Evolutionary conservation across 2,113 vertebrate species (phyloP).

Genomic region (Actenoides lindsayi): DNA sequence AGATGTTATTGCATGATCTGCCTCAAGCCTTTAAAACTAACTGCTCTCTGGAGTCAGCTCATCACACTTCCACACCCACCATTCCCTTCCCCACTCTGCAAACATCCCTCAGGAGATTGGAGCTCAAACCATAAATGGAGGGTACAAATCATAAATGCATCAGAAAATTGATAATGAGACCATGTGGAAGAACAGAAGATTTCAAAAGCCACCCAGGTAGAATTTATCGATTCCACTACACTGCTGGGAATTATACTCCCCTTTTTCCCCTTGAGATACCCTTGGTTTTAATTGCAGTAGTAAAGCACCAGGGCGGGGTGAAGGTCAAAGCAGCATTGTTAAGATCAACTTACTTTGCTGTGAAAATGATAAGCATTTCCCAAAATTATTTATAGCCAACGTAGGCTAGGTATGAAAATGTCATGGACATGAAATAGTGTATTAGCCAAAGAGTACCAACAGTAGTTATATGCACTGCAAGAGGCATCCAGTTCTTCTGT

Average conservation of each 20-base stretch:
- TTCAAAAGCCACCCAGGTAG: background rate
- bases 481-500: background rate
- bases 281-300: background rate
- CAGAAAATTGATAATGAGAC: background rate
- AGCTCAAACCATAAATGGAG: background rate
- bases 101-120: background rate
- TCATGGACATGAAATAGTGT: background rate
- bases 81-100: background rate
- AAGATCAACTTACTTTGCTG: background rate
- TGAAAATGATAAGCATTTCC: background rate
- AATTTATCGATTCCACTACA: background rate
- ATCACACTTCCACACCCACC: background rate
- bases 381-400: background rate
- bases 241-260: background rate
- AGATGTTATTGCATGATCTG: background rate
- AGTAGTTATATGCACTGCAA: background rate
- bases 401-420: background rate
- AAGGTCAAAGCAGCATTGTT: background rate
- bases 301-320: background rate
- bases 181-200: background rate
- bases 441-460: background rate
- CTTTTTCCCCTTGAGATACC: background rate
- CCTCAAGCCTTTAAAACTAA: background rate
- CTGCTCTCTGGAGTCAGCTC: background rate
- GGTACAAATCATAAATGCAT: background rate